Conservation (phyloP, 35 echinoderm and acorn worm species). For the Lytechinus variegatus region DNA sequence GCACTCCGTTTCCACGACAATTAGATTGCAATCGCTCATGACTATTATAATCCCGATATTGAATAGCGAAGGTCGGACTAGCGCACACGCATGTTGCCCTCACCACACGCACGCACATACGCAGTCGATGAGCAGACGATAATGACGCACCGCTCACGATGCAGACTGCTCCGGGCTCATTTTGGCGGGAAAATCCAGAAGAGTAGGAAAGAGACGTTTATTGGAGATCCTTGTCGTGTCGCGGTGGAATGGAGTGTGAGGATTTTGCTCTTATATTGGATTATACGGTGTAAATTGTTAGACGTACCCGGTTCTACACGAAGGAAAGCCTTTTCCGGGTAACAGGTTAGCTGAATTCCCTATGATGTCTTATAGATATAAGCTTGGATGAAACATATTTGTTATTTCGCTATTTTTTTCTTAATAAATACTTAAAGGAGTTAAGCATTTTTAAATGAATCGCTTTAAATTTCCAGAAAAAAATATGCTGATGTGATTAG, state of each 20-base stretch:
- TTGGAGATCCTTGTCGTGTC: neutral
- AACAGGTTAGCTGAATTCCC: neutral
- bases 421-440: too few relatives aligned
- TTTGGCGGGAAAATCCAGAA: slow-evolving; percentile 1
- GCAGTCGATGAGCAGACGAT: neutral
- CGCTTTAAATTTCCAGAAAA: too few relatives aligned
- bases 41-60: neutral
- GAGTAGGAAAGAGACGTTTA: neutral
- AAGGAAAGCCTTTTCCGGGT: neutral
- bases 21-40: neutral
- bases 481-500: too few relatives aligned
- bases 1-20: neutral
- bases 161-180: neutral
- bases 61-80: neutral
- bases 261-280: slow-evolving; percentile 3
- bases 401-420: too few relatives aligned
- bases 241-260: neutral
- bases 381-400: too few relatives aligned
- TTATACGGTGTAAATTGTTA: neutral
- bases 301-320: neutral
- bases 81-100: neutral
- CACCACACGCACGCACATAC: neutral
- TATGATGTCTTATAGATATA: too few relatives aligned
- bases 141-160: neutral
- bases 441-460: too few relatives aligned